Base-by-base conservation (phyloP, 2,797 vertebrate genomes). In the Ciconia nigra region DNA sequence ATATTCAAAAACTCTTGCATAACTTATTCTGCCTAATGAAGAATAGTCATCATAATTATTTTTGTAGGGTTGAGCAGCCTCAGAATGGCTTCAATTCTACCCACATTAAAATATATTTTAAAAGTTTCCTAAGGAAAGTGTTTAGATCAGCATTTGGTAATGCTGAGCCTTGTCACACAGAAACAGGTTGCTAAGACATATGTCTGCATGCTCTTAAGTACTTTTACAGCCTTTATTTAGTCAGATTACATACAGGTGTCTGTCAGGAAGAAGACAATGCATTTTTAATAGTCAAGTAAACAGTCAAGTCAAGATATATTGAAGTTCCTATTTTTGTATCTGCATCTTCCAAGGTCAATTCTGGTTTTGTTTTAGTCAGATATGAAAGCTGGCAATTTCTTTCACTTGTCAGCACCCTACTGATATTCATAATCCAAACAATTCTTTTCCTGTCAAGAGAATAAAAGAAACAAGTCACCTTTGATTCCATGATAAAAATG, bases 361-460 rank as follows among this genome's bases (percentile, higher is more conserved):
- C 69, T 54, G 44, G 33, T 94, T 97, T 96, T 95, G 71, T 95
- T 97, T 93, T 63, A 96, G 61, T 89, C 88, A 90, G 66, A 86
- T 89, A 70, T 93, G 73, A 95, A 94, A 78, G 42, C 35, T 94
- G 83, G 16, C 10, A 59, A 51, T 46, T 80, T 96, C 95, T 93
- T 94, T 98, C 96, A 97, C 93, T 96, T 98, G 95, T 98, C 96
- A 98, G 93, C 91, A 93, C 26, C 29, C 76, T 96, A 66, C 81
- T 97, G 96, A 92, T 97, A 96, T 96, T 98, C 97, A 97, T 97
- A 98, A 98, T 80, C 84, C 87, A 93, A 89, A 97, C 90, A 95
- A 95, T 91, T 96, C 69, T 93, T 96, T 87, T 95, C 73, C 89
- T 98, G 89, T 94, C 94, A 95, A 90, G 77, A 96, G 15, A 83